A percentile compares a stretch with the other conserved stretches of the same genome.
Conservation (phyloP, 92 coral and sea anemone genomes). For the Siderastrea siderea region DNA sequence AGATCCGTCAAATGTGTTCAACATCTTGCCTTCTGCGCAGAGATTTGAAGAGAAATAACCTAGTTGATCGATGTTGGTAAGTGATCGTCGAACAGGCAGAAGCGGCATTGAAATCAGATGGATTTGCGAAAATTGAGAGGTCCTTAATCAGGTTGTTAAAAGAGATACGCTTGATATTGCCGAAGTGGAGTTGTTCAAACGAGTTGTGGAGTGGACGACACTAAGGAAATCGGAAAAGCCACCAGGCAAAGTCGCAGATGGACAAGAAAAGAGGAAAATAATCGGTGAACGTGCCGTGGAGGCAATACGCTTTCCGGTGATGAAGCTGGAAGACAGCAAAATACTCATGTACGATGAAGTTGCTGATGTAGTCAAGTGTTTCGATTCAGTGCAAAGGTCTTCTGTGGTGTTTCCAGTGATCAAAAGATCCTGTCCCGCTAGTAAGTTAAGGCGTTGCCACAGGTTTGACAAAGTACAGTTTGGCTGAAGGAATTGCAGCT, state of each 20-base stretch:
- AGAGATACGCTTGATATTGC: too few species aligned
- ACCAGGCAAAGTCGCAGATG: not conserved
- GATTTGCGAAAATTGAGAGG: too few species aligned
- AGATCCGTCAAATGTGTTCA: too few species aligned
- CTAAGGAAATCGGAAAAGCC: not conserved
- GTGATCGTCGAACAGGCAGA: too few species aligned
- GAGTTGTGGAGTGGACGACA: conserved; percentile 37
- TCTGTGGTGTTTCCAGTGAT: not conserved
- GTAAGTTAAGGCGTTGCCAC: too few species aligned
- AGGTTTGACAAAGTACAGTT: too few species aligned
- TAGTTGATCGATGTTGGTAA: too few species aligned
- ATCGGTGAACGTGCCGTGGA: conserved; percentile 1
- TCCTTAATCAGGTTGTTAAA: too few species aligned
- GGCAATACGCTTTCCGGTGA: conserved; percentile 13
- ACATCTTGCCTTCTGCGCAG: too few species aligned
- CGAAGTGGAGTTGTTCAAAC: conserved; percentile 28
- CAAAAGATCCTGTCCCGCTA: not conserved
- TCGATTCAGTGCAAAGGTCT: not conserved
- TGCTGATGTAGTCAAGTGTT: not conserved
- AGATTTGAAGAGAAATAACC: too few species aligned
- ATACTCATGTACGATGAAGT: not conserved
- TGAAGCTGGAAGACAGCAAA: not conserved
- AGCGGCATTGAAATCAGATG: too few species aligned
- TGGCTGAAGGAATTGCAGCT: too few species aligned
- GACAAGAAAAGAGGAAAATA: conserved; percentile 6